phyloP scores from a whole-genome alignment of 2,888 invertebrate species.

The Polydrusus tereticollis region DNA sequence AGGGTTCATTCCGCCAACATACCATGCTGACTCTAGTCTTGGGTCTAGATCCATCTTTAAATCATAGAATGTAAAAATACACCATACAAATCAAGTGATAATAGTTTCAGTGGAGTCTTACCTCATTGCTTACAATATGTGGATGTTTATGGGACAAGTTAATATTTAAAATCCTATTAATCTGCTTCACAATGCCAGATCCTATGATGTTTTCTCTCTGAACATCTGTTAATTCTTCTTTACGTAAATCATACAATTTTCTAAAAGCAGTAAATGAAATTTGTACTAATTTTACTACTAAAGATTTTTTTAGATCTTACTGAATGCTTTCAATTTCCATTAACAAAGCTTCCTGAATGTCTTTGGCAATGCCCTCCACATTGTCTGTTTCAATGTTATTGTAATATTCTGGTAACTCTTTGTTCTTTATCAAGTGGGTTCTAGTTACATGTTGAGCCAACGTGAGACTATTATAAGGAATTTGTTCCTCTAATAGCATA shows the following conservation, averaged over 20 bases:
- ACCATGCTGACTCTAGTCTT: constrained; percentile 89
- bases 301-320: constrained; percentile 64
- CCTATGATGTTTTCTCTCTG: constrained; percentile 68
- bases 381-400: constrained; percentile 65
- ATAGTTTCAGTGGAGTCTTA: constrained; percentile 56
- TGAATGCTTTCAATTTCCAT: constrained; percentile 73
- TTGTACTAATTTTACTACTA: constrained; percentile 1
- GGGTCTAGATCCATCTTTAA: constrained; percentile 81
- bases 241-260: constrained; percentile 57
- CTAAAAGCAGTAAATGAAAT: constrained; percentile 55
- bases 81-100: neutral
- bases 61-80: neutral
- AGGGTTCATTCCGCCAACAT: constrained; percentile 79
- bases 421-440: constrained; percentile 76
- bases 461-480: constrained; percentile 78
- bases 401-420: constrained; percentile 74
- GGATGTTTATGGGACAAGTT: constrained; percentile 71
- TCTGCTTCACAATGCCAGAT: constrained; percentile 73
- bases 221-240: constrained; percentile 56
- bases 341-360: constrained; percentile 75
- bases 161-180: constrained; percentile 78
- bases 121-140: constrained; percentile 76
- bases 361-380: constrained; percentile 69
- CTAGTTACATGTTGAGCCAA: constrained; percentile 83
- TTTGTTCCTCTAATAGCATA: constrained; percentile 72